Evolutionary conservation across 1,140 invertebrate species (phyloP).

Genomic region (Tribolium madens): DNA sequence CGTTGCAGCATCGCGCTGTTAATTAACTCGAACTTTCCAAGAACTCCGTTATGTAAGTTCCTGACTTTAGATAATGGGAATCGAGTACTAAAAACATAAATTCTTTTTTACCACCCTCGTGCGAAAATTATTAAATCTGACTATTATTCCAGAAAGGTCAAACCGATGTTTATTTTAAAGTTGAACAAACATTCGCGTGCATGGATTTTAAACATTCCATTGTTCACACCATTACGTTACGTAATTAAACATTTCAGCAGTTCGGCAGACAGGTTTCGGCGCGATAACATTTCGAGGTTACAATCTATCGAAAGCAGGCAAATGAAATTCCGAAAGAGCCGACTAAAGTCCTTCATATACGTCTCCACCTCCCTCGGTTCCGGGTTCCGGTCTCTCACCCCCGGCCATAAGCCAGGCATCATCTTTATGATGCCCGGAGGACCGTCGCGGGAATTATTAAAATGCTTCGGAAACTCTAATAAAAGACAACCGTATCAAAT

Average conservation of each 20-base stretch:
- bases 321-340: slow-evolving; percentile 28
- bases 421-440: slow-evolving; percentile 27
- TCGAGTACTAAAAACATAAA: not conserved
- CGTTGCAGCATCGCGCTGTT: not conserved
- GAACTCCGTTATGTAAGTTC: not conserved
- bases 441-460: slow-evolving; percentile 27
- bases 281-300: slow-evolving; percentile 13
- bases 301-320: slow-evolving; percentile 28
- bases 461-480: slow-evolving; percentile 15
- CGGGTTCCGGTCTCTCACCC: not conserved
- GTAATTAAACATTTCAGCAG: slow-evolving; percentile 29
- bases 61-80: not conserved
- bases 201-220: slow-evolving; percentile 4
- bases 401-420: slow-evolving; percentile 17
- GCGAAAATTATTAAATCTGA: not conserved
- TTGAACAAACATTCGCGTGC: not conserved
- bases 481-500: slow-evolving; percentile 34
- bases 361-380: not conserved
- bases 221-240: not conserved
- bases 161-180: not conserved
- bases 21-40: not conserved
- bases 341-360: slow-evolving; percentile 5
- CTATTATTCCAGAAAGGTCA: not conserved
- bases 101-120: not conserved
- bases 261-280: slow-evolving; percentile 21